Evolutionary conservation across 2,888 invertebrate genomes (phyloP), one percentile per base, ranked within the genome.

Genomic region (Tachystola acroxantha): DNA sequence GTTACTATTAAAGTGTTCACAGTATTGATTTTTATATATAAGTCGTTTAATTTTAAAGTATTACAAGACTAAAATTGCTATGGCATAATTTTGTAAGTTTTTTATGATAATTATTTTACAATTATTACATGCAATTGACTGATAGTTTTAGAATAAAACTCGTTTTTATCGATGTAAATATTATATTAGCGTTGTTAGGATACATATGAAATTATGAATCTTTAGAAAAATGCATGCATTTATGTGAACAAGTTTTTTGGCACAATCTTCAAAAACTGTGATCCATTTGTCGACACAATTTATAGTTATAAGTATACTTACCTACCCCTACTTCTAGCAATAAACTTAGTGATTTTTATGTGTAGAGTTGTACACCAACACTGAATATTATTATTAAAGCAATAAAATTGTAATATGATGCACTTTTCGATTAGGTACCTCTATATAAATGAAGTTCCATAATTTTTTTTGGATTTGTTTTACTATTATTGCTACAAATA

Each of bases 101-200:
- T 41, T 48, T 16, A 41, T 50, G 47, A 50, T 59, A 53, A 56
- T 66, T 66, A 53, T 56, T 66, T 66, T 61, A 57, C 52, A 63
- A 43, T 37, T 57, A 59, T 58, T 61, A 64, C 59, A 67, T 64
- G 57, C 72, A 73, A 79, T 74, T 66, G 82, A 84, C 82, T 84
- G 82, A 82, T 84, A 82, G 81, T 58, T 72, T 71, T 81, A 79
- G 70, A 69, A 43, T 64, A 53, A 51, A 61, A 57, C 46, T 56
- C 34, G 51, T 64, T 48, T 61, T 58, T 57, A 61, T 53, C 53
- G 48, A 50, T 74, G 66, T 74, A 73, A 60, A 70, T 64, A 61
- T 64, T 64, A 16, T 4, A 16, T 16, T 4, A 60, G 41, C 45
- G 40, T 47, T 53, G 40, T 47, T 42, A 43, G 42, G 38, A 43